Conservation (phyloP, 1,140 invertebrate species). For the Whitmania pigra region DNA sequence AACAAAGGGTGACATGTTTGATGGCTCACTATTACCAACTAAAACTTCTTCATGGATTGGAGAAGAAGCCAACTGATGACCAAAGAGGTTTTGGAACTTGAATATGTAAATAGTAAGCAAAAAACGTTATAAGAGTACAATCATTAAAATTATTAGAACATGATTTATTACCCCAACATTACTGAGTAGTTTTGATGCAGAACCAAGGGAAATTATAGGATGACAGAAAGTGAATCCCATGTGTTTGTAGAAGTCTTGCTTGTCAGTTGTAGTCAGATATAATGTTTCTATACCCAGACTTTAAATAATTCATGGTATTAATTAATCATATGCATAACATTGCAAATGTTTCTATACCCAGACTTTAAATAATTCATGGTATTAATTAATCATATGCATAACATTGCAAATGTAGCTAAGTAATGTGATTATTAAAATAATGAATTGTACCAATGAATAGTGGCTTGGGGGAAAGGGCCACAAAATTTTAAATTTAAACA, state of each 20-base stretch:
- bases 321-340: not conserved
- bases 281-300: conserved; percentile 31
- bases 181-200: conserved; percentile 30
- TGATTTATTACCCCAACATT: conserved; percentile 15
- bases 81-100: no score
- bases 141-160: no score
- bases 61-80: no score
- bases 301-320: conserved; percentile 19
- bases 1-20: no score
- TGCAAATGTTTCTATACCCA: conserved; percentile 28
- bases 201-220: conserved; percentile 32
- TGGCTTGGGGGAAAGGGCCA: no score
- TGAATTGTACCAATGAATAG: no score
- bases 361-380: conserved; percentile 25
- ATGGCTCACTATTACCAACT: no score
- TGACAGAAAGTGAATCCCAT: conserved; percentile 34
- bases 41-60: no score
- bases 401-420: conserved; percentile 14
- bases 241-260: conserved; percentile 37
- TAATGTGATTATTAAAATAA: no score
- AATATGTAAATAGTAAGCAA: not conserved
- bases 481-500: no score
- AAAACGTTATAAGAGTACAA: conserved; percentile 20
- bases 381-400: no score
- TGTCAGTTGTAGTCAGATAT: conserved; percentile 37